phyloP scores from a whole-genome alignment of 2,797 vertebrate genomes.

The Pangasius sanitwongsei region DNA sequence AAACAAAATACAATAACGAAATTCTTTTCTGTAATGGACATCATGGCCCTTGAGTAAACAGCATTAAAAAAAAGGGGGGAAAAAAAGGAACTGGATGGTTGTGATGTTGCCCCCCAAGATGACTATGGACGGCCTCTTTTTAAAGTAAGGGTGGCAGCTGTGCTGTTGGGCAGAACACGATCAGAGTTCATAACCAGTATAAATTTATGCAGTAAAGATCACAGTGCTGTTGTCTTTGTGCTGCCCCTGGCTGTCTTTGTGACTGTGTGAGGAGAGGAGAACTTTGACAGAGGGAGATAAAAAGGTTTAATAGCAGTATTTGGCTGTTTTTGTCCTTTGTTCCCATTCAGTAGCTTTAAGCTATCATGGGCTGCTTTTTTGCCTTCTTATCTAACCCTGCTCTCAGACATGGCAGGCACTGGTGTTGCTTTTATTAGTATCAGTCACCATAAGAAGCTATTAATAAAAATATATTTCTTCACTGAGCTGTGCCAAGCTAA shows the following conservation, averaged over 20 bases:
- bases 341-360: constrained; percentile 21
- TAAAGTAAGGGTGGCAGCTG: background rate
- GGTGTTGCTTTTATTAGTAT: background rate
- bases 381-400: background rate
- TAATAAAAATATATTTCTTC: background rate
- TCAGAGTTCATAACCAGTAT: constrained; percentile 19
- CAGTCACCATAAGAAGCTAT: background rate
- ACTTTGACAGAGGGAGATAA: constrained; percentile 14
- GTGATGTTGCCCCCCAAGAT: background rate
- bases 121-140: background rate
- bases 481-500: background rate
- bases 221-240: constrained; percentile 7
- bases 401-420: background rate
- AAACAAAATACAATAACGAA: background rate
- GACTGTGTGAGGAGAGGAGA: background rate
- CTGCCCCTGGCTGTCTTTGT: constrained; percentile 4
- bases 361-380: background rate
- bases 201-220: constrained; percentile 22
- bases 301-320: background rate
- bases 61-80: background rate
- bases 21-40: background rate
- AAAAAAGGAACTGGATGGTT: background rate
- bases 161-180: background rate
- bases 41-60: background rate
- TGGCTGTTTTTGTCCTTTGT: background rate